phyloP scores from a whole-genome alignment of 2,888 invertebrate genomes.

The Escarpia spicata region DNA sequence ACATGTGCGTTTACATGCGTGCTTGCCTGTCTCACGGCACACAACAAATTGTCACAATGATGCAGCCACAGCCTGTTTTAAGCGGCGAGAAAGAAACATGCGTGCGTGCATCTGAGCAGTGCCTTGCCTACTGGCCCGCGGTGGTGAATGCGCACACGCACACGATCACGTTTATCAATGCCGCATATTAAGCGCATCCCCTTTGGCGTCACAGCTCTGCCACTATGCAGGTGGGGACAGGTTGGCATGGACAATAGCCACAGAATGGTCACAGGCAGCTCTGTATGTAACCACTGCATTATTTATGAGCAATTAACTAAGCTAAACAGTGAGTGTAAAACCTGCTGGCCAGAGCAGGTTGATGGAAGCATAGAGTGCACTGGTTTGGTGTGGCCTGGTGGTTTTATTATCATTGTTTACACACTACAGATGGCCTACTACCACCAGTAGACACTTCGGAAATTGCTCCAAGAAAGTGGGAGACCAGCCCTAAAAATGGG shows the following conservation, averaged over 20 bases:
- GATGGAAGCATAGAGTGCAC: no score
- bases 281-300: not conserved
- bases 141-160: not conserved
- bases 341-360: no score
- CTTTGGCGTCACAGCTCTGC: not conserved
- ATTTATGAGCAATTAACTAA: not conserved
- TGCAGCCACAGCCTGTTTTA: not conserved
- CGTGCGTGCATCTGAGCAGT: not conserved
- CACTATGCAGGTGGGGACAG: not conserved
- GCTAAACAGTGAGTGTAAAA: not conserved
- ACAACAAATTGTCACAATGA: not conserved
- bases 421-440: no score
- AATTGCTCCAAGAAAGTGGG: no score
- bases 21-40: not conserved
- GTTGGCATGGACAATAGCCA: not conserved
- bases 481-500: no score
- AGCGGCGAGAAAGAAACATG: not conserved
- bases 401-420: no score
- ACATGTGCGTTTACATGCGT: not conserved
- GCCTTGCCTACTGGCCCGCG: not conserved
- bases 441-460: no score
- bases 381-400: no score
- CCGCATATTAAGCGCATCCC: slow-evolving; percentile 1
- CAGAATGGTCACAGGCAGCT: not conserved
- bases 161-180: not conserved